Evolutionary conservation across 2,888 invertebrate genomes (phyloP).

Genomic region (Eudemis profundana): DNA sequence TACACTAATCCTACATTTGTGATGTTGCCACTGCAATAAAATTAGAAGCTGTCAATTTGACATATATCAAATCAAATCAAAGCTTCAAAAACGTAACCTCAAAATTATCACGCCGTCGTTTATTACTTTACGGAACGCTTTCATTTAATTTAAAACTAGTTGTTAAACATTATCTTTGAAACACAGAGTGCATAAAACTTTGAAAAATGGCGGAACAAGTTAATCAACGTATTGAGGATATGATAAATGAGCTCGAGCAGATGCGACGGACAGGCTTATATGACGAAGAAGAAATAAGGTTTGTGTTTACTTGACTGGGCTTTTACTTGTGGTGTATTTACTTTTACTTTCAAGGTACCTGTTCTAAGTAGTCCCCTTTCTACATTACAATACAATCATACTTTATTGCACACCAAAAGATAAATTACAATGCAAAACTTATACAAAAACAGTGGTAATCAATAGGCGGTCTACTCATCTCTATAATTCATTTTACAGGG

Average conservation of each 20-base stretch:
- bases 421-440: too few species aligned
- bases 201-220: slow-evolving; percentile 92
- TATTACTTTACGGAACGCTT: too few species aligned
- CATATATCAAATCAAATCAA: neutral
- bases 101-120: slow-evolving; percentile 38
- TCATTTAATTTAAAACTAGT: neutral
- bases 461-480: too few species aligned
- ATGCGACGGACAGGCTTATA: slow-evolving; percentile 90
- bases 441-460: too few species aligned
- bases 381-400: too few species aligned
- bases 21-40: slow-evolving; percentile 10
- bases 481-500: slow-evolving; percentile 71
- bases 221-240: slow-evolving; percentile 90
- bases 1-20: neutral
- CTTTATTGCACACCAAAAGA: too few species aligned
- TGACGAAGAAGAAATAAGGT: slow-evolving; percentile 89
- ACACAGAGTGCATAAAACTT: neutral
- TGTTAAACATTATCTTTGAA: neutral
- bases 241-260: slow-evolving; percentile 92
- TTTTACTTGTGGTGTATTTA: slow-evolving; percentile 45
- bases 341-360: neutral
- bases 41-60: slow-evolving; percentile 2
- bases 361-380: too few species aligned
- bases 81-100: slow-evolving; percentile 36
- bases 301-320: too few species aligned